These are phyloP conservation scores for Dorcus hopei DNA, from an alignment of 2,888 invertebrate genomes.

Conservation along the genomic window DNA sequence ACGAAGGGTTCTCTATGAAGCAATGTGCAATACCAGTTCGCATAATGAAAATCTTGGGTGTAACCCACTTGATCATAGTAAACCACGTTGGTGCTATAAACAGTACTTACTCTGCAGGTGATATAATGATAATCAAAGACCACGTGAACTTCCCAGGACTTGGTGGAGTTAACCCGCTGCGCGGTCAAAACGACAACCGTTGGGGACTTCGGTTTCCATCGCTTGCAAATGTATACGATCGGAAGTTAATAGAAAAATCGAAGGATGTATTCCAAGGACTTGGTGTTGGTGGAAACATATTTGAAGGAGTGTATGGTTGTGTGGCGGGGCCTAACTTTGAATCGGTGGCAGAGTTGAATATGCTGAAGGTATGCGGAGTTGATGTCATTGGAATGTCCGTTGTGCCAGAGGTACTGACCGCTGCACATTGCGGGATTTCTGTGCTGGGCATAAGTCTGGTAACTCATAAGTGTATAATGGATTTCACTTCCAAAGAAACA, in stretches of 20 bases:
- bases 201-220: neutral
- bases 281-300: conserved; percentile 44
- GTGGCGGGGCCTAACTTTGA: conserved; percentile 92
- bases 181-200: neutral
- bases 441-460: neutral
- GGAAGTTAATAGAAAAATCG: neutral
- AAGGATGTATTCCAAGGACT: neutral
- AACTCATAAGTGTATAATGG: neutral
- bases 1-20: neutral
- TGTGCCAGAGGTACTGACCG: conserved; percentile 72
- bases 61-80: neutral
- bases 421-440: conserved; percentile 49
- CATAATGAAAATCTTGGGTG: neutral
- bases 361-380: conserved; percentile 71
- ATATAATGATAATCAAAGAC: neutral
- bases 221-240: neutral
- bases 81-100: neutral
- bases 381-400: conserved; percentile 78
- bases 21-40: conserved; percentile 1
- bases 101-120: neutral
- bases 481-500: neutral
- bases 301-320: conserved; percentile 88
- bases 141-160: neutral
- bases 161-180: neutral
- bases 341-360: conserved; percentile 82